Conservation (phyloP, 2,797 vertebrate species). For the Tarsius wallacei region DNA sequence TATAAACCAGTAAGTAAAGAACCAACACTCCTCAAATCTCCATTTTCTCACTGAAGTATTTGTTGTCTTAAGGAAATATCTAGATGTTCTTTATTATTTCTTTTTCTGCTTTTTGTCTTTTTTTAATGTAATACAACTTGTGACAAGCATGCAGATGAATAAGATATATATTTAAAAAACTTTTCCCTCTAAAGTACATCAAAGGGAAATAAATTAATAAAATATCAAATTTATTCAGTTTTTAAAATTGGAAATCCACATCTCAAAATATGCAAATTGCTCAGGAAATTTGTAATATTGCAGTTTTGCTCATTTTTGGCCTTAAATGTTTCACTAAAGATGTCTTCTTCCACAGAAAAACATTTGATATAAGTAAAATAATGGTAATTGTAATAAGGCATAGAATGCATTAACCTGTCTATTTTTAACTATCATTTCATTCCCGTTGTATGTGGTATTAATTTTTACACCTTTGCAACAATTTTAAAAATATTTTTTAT, state of each 20-base stretch:
- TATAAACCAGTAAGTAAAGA: neutral
- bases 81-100: neutral
- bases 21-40: neutral
- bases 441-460: conserved; percentile 72
- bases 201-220: neutral
- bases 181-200: neutral
- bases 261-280: neutral
- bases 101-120: neutral
- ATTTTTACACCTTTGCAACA: conserved; percentile 67
- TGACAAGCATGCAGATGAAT: neutral
- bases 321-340: conserved; percentile 44
- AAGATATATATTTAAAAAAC: neutral
- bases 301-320: neutral
- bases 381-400: conserved; percentile 75
- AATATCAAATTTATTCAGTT: neutral
- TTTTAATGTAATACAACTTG: neutral
- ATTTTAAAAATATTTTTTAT: conserved; percentile 16
- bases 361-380: conserved; percentile 78
- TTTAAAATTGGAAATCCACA: neutral
- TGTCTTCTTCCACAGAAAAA: conserved; percentile 45
- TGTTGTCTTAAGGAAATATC: neutral
- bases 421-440: conserved; percentile 70
- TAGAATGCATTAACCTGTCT: conserved; percentile 68
- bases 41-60: neutral
- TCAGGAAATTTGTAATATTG: neutral